A percentile compares a stretch with the other conserved stretches of the same genome.
Conservation (phyloP, 2,888 invertebrate genomes). For the Lasioglossum zephyrum region DNA sequence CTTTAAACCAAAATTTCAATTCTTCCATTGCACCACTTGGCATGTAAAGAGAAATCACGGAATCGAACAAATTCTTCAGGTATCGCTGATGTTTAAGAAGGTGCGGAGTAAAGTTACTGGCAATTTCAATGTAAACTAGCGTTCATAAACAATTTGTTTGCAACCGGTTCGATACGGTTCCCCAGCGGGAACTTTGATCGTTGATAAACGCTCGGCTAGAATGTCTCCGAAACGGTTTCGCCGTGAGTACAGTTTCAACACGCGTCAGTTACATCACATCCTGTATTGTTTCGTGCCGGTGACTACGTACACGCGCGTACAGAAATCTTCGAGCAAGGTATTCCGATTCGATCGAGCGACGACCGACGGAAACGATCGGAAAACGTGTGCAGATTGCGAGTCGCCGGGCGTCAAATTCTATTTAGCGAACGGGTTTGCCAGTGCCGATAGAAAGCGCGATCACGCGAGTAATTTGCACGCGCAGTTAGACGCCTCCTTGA, state of each 20-base stretch:
- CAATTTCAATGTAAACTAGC: not conserved
- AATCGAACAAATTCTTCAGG: not conserved
- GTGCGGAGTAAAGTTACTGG: not conserved
- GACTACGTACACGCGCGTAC: constrained; percentile 1
- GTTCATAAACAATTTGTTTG: not conserved
- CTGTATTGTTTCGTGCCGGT: constrained; percentile 52
- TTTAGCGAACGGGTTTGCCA: constrained; percentile 34
- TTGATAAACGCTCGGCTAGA: constrained; percentile 36
- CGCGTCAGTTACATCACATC: constrained; percentile 50
- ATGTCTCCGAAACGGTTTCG: constrained; percentile 51
- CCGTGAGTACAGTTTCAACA: constrained; percentile 41
- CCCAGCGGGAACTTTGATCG: constrained; percentile 19
- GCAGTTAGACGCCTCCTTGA: constrained; percentile 41
- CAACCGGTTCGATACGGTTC: not conserved
- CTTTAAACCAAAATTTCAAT: no score
- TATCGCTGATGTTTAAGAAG: not conserved
- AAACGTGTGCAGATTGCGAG: not conserved
- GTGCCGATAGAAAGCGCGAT: constrained; percentile 64
- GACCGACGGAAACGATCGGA: constrained; percentile 20
- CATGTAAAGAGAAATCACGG: no score
- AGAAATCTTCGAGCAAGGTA: constrained; percentile 28
- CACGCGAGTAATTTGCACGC: constrained; percentile 64
- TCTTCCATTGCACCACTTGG: no score
- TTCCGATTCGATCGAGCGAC: constrained; percentile 27
- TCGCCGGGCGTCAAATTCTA: constrained; percentile 46